Base-by-base conservation (phyloP, 2,888 invertebrate genomes). In the Eristalis intricaria region DNA sequence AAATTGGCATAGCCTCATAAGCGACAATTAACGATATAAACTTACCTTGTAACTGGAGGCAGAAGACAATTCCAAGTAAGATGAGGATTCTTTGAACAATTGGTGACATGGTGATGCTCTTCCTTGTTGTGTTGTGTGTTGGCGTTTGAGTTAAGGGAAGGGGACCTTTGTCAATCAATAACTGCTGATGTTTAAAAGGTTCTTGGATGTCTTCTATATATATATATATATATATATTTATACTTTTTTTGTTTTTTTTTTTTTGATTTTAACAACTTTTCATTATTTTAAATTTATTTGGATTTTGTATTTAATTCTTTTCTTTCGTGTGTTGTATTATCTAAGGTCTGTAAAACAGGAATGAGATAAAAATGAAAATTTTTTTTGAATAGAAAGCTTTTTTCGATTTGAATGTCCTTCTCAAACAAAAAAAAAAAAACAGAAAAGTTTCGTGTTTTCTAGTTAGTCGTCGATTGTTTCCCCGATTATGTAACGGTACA, bases 51-150 rank as follows among this genome's bases (percentile, higher is more conserved):
- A 89, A 83, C 68, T 89, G 88, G 22, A 92, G 90, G 89, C 92
- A 92, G 90, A 91, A 91, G 76, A 92, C 89, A 80, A 92, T 84
- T 90, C 92, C 93, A 88, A 92, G 89, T 89, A 92, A 89, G 87
- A 92, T 89, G 88, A 91, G 83, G 89, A 90, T 91, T 90, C 91
- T 92, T 89, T 92, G 91, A 90, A 92, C 89, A 90, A 92, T 90
- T 88, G 92, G 91, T 89, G 92, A 91, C 93, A 92, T 78, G 70
- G 40, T 81, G 64, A 71, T 88, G 56, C 10, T 32, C n/a, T 50
- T 50, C 50, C 50, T 13, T 76, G 40, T 22, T 73, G 60, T 22
- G 43, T 13, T 29, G 43, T 70, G 43, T 19, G 19, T 10, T 56
- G 29, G 8, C 0, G 26, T 35, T 63, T 38, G 13, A 13, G 19